Base-by-base conservation (phyloP, 2,797 vertebrate genomes). In the Acanthurus tractus region DNA sequence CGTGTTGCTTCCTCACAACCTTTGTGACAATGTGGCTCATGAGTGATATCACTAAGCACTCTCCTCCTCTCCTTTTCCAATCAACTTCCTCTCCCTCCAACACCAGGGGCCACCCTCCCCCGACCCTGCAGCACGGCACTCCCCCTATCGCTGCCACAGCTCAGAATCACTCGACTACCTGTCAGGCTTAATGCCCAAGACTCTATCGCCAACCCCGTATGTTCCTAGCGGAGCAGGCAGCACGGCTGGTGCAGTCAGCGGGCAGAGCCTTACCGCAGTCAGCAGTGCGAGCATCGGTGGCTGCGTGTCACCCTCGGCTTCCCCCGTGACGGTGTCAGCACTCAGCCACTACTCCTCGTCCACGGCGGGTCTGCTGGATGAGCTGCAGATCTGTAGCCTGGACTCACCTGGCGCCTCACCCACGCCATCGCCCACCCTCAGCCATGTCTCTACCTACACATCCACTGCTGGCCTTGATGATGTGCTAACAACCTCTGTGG, bases 371-470 rank as follows among this genome's bases (percentile, higher is more conserved):
- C 88, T 95, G 87, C 93, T 97, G 90, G 96, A 96, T 80, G 96
- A 97, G 92, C 95, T 97, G 89, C 96, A 96, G 91, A 95, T 94
- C 85, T 96, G 94, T 85, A 87, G 94, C 90, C 93, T 94, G 92
- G 96, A 97, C 91, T 95, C 96, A 75, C 96, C 96, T 63, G 66
- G 78, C 75, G 71, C 84, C 90, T 96, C 96, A 72, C 95, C 96
- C 90, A 97, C 96, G 56, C 97, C 96, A 52, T 97, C 96, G 92
- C 96, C 97, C 86, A 95, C 96, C 80, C 90, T 96, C 95, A 97
- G 95, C 95, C 95, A 95, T 87, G 94, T 94, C 91, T 97, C 96
- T 78, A 83, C 93, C 92, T 94, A 92, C 89, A 90, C 90, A 70
- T 90, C 93, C 85, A 86, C 88, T 68, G 86, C 88, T 78, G 91